phyloP scores from a whole-genome alignment of 64 coral and sea anemone species.

The Montipora capricornis region DNA sequence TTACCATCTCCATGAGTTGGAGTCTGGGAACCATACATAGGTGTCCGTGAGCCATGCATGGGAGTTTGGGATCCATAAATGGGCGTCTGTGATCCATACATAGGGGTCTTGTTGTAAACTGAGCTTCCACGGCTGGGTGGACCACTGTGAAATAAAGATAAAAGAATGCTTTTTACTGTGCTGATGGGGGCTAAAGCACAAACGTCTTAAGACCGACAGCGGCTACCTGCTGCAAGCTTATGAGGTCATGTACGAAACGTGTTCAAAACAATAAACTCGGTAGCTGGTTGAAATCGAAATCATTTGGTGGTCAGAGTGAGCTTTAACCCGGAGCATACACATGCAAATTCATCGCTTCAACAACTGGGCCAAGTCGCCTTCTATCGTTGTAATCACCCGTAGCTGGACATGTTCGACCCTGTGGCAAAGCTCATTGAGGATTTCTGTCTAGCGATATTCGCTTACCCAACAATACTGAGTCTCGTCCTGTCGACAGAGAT shows the following conservation, averaged over 20 bases:
- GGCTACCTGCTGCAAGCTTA: no score
- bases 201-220: background rate
- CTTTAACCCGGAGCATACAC: no score
- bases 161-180: background rate
- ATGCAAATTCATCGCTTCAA: no score
- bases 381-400: no score
- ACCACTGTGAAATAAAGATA: slow-evolving; percentile 64
- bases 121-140: slow-evolving; percentile 78
- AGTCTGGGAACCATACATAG: slow-evolving; percentile 99
- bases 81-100: slow-evolving; percentile 98
- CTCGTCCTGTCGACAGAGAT: slow-evolving; percentile 96
- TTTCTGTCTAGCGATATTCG: no score
- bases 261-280: no score
- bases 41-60: slow-evolving; percentile 86
- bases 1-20: slow-evolving; percentile 97
- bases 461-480: slow-evolving; percentile 86
- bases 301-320: no score
- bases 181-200: background rate
- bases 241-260: no score
- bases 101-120: slow-evolving; percentile 86
- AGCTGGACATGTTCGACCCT: no score
- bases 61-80: slow-evolving; percentile 95
- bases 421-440: no score
- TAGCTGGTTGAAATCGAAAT: no score
- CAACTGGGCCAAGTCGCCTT: no score